Evolutionary conservation across 2,888 invertebrate species (phyloP), one percentile per base, ranked within the genome.

Genomic region (Tachina grossa): DNA sequence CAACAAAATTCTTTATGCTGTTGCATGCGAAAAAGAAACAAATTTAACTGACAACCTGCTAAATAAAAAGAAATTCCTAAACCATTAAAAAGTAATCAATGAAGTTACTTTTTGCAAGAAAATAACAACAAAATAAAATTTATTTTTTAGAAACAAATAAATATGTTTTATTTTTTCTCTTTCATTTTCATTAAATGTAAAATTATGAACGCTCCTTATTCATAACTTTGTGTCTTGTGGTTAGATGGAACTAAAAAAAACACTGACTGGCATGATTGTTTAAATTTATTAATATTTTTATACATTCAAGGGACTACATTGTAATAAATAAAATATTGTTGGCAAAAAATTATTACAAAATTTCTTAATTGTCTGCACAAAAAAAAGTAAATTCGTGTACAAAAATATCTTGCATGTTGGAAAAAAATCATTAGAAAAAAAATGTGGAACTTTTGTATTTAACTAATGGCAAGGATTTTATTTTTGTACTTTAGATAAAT

Each of bases 141-240:
- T 6, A 66, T 69, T 51, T 68, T 13, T 68, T 43, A 75, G 41
- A 59, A 59, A 81, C 57, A 59, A 59, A 55, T 55, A 66, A 63
- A 13, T 65, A 69, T 74, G 65, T 41, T 66, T 66, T 41, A 9
- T 72, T 22, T 45, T n/a, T 63, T 53, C 9, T 13, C 39, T 63
- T 45, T 68, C 9, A 4, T 57, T 69, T 16, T 51, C 45, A 16
- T 0, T 75, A 55, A 22, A 63, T 57, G 22, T 49, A 41, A 65
- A 41, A 41, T 65, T 68, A 71, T 79, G 79, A 83, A 83, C 85
- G 83, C 79, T 83, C 85, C 85, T 85, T 85, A 83, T 83, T 78
- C 65, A 53, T 85, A 85, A 79, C 69, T 82, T 75, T 68, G 76
- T 76, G 43, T 74, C 41, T 76, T 49, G 45, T 22, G n/a, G 39